A percentile compares a stretch with the other conserved stretches of the same genome.
These are phyloP conservation scores for Cremastobaeus sp. DNA, from an alignment of 2,888 invertebrate genomes.

Conservation along the genomic window DNA sequence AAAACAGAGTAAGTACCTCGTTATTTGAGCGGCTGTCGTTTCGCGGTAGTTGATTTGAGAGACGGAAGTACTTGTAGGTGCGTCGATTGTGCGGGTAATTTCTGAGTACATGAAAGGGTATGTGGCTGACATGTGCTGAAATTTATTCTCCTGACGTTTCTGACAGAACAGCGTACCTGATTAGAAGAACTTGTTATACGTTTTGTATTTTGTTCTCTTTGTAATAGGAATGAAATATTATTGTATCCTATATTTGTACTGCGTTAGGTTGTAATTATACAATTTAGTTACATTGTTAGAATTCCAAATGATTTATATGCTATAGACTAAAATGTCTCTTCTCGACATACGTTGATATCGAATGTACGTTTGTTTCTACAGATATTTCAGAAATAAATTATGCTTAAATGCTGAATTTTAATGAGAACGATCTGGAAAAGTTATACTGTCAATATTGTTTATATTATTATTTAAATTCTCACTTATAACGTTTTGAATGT, in stretches of 20 bases:
- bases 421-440: no score
- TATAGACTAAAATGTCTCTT: no score
- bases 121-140: slow-evolving; percentile 48
- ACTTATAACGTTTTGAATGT: no score
- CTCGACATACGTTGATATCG: no score
- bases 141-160: slow-evolving; percentile 45
- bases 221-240: slow-evolving; percentile 29
- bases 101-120: slow-evolving; percentile 44
- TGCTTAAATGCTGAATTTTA: no score
- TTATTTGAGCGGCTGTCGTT: slow-evolving; percentile 50
- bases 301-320: no score
- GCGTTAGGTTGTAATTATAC: neutral
- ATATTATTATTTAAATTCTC: no score
- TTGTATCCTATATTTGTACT: slow-evolving; percentile 14
- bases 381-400: no score
- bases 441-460: no score
- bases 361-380: no score
- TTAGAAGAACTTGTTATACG: slow-evolving; percentile 36
- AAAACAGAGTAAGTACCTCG: slow-evolving; percentile 53
- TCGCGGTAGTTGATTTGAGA: slow-evolving; percentile 45
- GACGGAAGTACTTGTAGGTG: slow-evolving; percentile 53
- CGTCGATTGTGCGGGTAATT: slow-evolving; percentile 52
- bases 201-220: slow-evolving; percentile 31
- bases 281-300: no score
- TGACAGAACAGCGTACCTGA: slow-evolving; percentile 41